These are phyloP conservation scores for Cephus sareptanus DNA, from an alignment of 2,888 invertebrate genomes.

Conservation along the genomic window DNA sequence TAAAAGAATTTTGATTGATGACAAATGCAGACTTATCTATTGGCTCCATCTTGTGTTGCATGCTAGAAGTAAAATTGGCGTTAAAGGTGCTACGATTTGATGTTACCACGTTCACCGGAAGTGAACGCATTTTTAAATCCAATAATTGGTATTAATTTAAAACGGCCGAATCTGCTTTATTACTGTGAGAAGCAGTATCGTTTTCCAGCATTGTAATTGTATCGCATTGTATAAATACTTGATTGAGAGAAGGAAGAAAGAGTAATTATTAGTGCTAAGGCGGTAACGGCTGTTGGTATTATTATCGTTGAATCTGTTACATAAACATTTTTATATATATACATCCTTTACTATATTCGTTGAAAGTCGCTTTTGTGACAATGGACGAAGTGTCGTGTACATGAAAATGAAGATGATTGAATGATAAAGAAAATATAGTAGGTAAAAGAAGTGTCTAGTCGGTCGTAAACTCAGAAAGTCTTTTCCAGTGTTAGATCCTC, in stretches of 20 bases:
- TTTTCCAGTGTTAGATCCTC: not conserved
- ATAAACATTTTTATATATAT: not conserved
- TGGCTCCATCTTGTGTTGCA: not conserved
- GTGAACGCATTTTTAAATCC: not conserved
- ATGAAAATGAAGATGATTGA: not conserved
- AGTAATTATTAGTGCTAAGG: not conserved
- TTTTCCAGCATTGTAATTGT: not conserved
- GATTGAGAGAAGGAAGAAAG: not conserved
- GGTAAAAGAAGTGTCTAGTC: not conserved
- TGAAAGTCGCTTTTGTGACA: not conserved
- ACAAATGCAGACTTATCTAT: not conserved
- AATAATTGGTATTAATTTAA: not conserved
- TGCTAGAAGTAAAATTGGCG: not conserved
- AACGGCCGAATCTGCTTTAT: not conserved
- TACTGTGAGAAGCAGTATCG: not conserved
- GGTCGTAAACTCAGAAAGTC: not conserved
- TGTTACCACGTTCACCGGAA: not conserved
- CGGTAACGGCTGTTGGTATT: not conserved
- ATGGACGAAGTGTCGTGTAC: not conserved
- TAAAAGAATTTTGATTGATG: not conserved
- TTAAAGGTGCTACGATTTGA: not conserved
- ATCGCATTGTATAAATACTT: not conserved
- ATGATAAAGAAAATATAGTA: not conserved
- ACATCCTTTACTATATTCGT: not conserved
- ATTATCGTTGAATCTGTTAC: not conserved